Evolutionary conservation across 2,113 vertebrate genomes (phyloP).

Genomic region (Oreotrochilus melanogaster): DNA sequence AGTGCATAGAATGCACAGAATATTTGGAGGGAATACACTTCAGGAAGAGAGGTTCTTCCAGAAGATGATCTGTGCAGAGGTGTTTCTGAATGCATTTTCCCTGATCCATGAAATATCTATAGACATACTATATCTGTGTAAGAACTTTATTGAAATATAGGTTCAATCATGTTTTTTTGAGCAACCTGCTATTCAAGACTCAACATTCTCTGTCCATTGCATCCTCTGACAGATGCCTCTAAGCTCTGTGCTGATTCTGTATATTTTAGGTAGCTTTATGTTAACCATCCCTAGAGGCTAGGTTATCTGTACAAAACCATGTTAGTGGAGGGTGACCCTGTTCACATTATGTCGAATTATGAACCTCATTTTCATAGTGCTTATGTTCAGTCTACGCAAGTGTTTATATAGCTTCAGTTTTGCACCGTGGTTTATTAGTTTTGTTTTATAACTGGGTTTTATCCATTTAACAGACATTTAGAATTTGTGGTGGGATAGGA

Average conservation of each 20-base stretch:
- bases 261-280: background rate
- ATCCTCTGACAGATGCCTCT: background rate
- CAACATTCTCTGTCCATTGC: background rate
- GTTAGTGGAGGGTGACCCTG: rapidly evolving
- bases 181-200: background rate
- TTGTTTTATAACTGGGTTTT: background rate
- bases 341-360: background rate
- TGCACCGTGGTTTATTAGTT: background rate
- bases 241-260: background rate
- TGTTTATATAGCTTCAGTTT: background rate
- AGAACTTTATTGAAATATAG: background rate
- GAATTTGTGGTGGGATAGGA: background rate
- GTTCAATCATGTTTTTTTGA: background rate
- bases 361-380: background rate
- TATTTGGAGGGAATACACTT: background rate
- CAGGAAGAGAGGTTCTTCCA: background rate
- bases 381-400: background rate
- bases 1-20: too few relatives aligned
- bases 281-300: background rate
- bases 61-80: background rate
- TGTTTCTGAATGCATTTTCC: background rate
- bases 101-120: too few relatives aligned
- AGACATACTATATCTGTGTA: background rate
- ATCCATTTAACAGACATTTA: background rate
- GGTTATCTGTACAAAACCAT: rapidly evolving